phyloP scores from a whole-genome alignment of 2,113 vertebrate genomes.

The Etheostoma spectabile region DNA sequence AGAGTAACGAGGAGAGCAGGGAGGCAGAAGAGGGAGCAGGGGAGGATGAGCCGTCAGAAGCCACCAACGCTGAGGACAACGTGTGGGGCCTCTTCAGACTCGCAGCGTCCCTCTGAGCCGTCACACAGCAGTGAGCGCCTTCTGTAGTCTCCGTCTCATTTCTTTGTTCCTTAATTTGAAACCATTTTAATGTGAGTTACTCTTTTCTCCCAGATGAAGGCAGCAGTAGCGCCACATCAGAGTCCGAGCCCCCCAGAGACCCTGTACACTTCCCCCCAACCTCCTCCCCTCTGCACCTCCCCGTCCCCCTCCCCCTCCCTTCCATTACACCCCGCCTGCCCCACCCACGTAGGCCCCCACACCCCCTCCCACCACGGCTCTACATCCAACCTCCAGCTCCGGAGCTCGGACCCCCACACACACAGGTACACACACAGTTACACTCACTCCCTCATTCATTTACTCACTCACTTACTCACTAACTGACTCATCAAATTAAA shows the following conservation, averaged over 20 bases:
- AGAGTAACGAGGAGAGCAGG: constrained; percentile 90
- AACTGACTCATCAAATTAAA: no score
- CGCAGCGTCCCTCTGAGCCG: constrained; percentile 82
- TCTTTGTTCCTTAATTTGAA: not conserved
- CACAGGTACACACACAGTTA: constrained; percentile 80
- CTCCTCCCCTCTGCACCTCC: constrained; percentile 80
- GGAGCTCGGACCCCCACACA: constrained; percentile 92
- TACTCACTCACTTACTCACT: no score
- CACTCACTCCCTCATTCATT: not conserved
- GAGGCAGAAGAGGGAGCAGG: constrained; percentile 89
- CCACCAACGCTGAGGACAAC: constrained; percentile 88
- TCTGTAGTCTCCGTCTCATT: not conserved
- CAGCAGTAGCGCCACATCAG: constrained; percentile 75
- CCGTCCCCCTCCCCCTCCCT: constrained; percentile 83
- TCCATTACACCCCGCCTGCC: constrained; percentile 88
- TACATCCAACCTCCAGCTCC: constrained; percentile 95
- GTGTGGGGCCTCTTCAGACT: constrained; percentile 87
- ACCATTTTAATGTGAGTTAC: not conserved
- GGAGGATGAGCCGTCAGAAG: constrained; percentile 88
- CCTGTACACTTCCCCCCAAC: constrained; percentile 76
- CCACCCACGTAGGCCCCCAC: constrained; percentile 90
- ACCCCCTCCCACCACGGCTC: constrained; percentile 92
- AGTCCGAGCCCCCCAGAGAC: constrained; percentile 87
- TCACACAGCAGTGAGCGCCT: constrained; percentile 86
- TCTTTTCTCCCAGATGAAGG: constrained; percentile 84